Base-by-base conservation (phyloP, 2,888 invertebrate species). In the Rhamphomyia laevipes region DNA sequence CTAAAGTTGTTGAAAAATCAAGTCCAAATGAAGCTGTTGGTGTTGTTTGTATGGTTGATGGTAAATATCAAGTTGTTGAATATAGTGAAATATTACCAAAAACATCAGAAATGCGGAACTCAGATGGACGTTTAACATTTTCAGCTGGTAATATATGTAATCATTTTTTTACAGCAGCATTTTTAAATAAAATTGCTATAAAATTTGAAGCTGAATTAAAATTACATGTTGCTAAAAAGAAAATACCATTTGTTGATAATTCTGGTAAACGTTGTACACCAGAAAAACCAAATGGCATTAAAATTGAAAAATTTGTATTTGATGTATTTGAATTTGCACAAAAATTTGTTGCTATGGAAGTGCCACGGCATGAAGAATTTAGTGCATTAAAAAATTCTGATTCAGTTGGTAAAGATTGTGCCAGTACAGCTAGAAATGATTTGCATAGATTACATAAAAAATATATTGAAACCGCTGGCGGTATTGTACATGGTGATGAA, bases 271-370 rank as follows among this genome's bases (percentile, higher is more conserved):
- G 79, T 43, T 74, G 81, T 37, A 82, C 80, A 54, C 96, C 99
- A 0, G 77, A 79, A 0, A 78, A 80, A 53, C 84, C 92, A 0
- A 99, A 99, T 61, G 99, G 97, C 11, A 91, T 99, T 56, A 99
- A 99, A 74, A 86, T 99, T 72, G 99, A 99, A 65, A 99, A 97
- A 69, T 99, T 99, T 67, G 89, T 99, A 11, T 99, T 99, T 67
- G 99, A 99, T 69, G 95, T 97, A 0, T 99, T 99, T 64, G 87
- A 87, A 62, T 93, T 91, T 69, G 82, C 95, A 1, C 81, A 88
- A 55, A 84, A 84, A 59, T 90, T 99, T 63, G 91, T 87, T 12
- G 90, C 91, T 7, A 88, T 95, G 81, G 94, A 97, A 72, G 88
- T 90, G 0, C 78, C 85, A 0, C 79, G 97, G 43, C 84, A 88